phyloP scores from a whole-genome alignment of 2,888 invertebrate genomes.

The Drosophila fulvimacula region DNA sequence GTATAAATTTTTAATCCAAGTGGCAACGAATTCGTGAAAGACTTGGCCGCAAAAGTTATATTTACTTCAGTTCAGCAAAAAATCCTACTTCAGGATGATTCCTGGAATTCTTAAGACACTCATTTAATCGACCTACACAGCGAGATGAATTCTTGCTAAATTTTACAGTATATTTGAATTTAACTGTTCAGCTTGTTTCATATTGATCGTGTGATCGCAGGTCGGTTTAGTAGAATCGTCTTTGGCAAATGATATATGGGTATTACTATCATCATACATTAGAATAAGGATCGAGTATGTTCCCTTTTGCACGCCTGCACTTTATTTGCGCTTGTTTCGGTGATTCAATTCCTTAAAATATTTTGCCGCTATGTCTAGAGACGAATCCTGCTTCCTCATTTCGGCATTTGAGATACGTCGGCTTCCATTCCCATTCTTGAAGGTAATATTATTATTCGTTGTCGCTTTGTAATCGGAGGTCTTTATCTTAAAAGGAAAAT shows the following conservation, averaged over 20 bases:
- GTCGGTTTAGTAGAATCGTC: not conserved
- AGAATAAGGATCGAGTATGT: not conserved
- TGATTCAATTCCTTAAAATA: conserved; percentile 35
- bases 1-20: conserved; percentile 1
- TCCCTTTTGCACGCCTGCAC: not conserved
- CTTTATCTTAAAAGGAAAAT: not conserved
- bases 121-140: not conserved
- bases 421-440: not conserved
- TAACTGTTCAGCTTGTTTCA: not conserved
- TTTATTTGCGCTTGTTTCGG: conserved; percentile 15
- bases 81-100: not conserved
- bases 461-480: not conserved
- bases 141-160: not conserved
- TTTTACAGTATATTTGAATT: not conserved
- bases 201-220: not conserved
- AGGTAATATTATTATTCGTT: not conserved
- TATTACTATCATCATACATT: not conserved
- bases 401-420: not conserved
- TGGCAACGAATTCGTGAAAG: not conserved
- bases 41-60: not conserved
- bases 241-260: not conserved
- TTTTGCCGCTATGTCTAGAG: conserved; percentile 5
- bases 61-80: conserved; percentile 1
- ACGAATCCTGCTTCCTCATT: conserved; percentile 1
- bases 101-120: not conserved